These are phyloP conservation scores for Calephelis virginiensis DNA, from an alignment of 1,140 invertebrate species.

Conservation along the genomic window DNA sequence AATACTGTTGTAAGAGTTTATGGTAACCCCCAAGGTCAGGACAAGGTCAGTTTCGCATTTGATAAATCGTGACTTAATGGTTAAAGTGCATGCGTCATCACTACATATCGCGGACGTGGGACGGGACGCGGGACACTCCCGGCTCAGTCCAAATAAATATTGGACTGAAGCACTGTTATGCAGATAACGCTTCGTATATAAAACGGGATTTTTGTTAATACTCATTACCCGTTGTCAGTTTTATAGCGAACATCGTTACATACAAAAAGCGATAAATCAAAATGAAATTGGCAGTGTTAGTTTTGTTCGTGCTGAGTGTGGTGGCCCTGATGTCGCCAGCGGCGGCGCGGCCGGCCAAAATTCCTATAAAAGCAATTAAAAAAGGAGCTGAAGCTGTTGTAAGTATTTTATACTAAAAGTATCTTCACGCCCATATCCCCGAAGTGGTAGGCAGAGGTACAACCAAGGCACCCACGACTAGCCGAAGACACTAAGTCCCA, in stretches of 20 bases:
- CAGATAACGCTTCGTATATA: conserved; percentile 1
- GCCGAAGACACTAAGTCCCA: too few relatives aligned
- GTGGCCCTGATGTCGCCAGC: conserved; percentile 23
- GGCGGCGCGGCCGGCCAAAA: conserved; percentile 34
- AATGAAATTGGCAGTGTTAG: conserved; percentile 32
- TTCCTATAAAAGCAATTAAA: conserved; percentile 34
- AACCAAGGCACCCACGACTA: too few relatives aligned
- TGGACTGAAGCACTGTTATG: not conserved
- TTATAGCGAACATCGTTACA: not conserved
- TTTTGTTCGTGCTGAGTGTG: conserved; percentile 29
- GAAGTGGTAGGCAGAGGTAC: too few relatives aligned
- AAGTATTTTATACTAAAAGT: conserved; percentile 27
- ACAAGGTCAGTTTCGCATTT: not conserved
- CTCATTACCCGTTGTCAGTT: not conserved
- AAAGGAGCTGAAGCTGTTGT: conserved; percentile 40
- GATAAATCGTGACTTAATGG: not conserved
- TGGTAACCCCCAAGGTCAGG: too few relatives aligned
- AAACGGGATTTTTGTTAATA: not conserved
- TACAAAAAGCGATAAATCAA: conserved; percentile 10
- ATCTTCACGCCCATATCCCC: too few relatives aligned
- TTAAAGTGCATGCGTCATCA: not conserved
- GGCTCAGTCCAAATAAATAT: conserved; percentile 2
- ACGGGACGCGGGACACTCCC: conserved; percentile 26
- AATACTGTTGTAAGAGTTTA: too few relatives aligned
- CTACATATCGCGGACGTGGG: not conserved